Conservation (phyloP, 2,888 invertebrate species). For the Phymatocera aterrima region DNA sequence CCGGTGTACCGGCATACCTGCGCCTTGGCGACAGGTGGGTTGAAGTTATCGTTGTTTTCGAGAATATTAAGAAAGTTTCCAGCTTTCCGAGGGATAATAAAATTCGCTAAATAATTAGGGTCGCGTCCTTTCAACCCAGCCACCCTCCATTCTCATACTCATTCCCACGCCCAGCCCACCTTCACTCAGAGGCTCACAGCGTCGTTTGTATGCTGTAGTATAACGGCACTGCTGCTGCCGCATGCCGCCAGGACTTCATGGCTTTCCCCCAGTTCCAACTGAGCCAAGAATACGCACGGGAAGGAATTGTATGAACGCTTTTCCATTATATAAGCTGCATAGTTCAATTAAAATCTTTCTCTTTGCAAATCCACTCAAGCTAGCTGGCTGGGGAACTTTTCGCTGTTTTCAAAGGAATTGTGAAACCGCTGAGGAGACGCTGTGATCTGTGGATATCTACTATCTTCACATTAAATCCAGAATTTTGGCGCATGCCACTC, state of each 20-base stretch:
- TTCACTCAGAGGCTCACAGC: conserved; percentile 9
- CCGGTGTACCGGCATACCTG: conserved; percentile 6
- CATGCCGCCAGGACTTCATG: conserved; percentile 23
- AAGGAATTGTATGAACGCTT: background rate
- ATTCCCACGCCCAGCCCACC: background rate
- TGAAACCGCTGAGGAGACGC: background rate
- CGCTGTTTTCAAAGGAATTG: background rate
- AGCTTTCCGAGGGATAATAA: conserved; percentile 44
- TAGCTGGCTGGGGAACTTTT: background rate
- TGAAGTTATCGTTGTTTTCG: conserved; percentile 40
- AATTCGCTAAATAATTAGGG: conserved; percentile 46
- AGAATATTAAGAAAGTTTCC: conserved; percentile 46
- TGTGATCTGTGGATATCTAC: background rate
- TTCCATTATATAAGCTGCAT: conserved; percentile 8
- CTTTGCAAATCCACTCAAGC: background rate
- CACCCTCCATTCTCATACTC: conserved; percentile 1
- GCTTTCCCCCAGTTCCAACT: background rate
- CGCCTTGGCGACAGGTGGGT: conserved; percentile 42
- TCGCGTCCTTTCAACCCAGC: conserved; percentile 40
- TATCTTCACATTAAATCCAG: background rate
- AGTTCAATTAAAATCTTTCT: conserved; percentile 2
- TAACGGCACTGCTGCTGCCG: conserved; percentile 31
- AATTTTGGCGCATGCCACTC: background rate
- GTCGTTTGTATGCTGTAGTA: conserved; percentile 42
- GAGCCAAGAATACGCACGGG: background rate